These are phyloP conservation scores for Unio delphinus DNA, from an alignment of 2,888 invertebrate genomes.

Conservation along the genomic window DNA sequence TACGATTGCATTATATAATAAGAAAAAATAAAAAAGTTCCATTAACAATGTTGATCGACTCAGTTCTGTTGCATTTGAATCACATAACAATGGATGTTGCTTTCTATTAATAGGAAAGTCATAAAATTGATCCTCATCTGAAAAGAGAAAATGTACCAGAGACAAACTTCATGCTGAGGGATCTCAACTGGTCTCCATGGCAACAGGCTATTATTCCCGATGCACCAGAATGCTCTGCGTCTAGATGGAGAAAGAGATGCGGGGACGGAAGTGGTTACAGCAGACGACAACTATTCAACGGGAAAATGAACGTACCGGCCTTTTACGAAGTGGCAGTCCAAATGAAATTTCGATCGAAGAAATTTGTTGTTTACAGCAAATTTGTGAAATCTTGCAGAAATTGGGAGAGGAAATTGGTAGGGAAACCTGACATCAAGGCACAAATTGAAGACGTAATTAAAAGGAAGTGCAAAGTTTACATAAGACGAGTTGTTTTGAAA, in stretches of 20 bases:
- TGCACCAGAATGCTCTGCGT: neutral
- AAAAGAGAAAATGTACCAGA: constrained; percentile 38
- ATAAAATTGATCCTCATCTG: constrained; percentile 17
- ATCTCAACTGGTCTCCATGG: constrained; percentile 44
- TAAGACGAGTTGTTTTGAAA: too few relatives aligned
- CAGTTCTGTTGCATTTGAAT: too few relatives aligned
- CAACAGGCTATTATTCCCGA: constrained; percentile 25
- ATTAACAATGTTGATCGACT: too few relatives aligned
- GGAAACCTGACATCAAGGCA: too few relatives aligned
- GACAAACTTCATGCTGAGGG: constrained; percentile 38
- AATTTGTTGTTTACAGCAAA: constrained; percentile 28
- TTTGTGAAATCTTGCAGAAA: too few relatives aligned
- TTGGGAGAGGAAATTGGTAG: too few relatives aligned
- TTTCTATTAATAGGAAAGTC: constrained; percentile 6
- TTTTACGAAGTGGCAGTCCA: constrained; percentile 46
- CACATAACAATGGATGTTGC: neutral
- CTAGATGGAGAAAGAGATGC: constrained; percentile 17
- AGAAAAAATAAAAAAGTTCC: too few relatives aligned
- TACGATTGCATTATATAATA: too few relatives aligned
- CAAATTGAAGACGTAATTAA: too few relatives aligned
- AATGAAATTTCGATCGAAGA: constrained; percentile 18
- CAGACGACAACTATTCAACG: constrained; percentile 26
- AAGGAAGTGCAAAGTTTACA: too few relatives aligned
- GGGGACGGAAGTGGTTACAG: constrained; percentile 32
- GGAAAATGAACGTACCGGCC: constrained; percentile 33